phyloP scores from a whole-genome alignment of 2,888 invertebrate genomes.

The Polyommatus iphigenia region DNA sequence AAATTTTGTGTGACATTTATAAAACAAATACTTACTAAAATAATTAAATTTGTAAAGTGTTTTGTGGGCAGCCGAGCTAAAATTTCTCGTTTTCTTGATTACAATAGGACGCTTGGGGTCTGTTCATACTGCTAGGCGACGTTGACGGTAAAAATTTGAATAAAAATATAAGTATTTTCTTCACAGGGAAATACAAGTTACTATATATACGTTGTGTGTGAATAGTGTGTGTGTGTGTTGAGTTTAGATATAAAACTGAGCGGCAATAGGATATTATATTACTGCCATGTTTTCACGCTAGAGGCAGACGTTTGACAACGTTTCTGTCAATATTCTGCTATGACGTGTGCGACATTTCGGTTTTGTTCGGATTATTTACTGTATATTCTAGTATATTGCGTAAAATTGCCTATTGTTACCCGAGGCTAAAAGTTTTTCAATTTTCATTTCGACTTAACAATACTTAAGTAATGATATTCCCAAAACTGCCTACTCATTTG shows the following conservation, averaged over 20 bases:
- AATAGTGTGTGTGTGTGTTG: too few relatives aligned
- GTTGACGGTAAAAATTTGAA: neutral
- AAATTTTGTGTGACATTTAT: neutral
- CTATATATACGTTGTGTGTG: too few relatives aligned
- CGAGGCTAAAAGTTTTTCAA: constrained; percentile 68
- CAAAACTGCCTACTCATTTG: neutral
- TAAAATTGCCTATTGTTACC: constrained; percentile 47
- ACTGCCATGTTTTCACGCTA: too few relatives aligned
- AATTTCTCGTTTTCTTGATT: constrained; percentile 42
- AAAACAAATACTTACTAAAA: constrained; percentile 19
- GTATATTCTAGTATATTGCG: too few relatives aligned
- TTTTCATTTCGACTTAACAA: constrained; percentile 59
- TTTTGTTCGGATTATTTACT: too few relatives aligned
- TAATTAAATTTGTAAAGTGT: constrained; percentile 23
- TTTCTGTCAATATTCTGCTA: too few relatives aligned
- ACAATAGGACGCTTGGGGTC: constrained; percentile 29
- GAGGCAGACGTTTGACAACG: too few relatives aligned
- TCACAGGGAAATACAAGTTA: neutral
- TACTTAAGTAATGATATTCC: constrained; percentile 51
- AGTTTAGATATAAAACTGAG: neutral
- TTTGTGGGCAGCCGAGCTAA: neutral
- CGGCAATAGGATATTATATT: neutral
- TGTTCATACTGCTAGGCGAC: neutral
- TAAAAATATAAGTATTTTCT: neutral
- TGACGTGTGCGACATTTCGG: too few relatives aligned